These are phyloP conservation scores for Mesopsocus fuscifrons DNA, from an alignment of 2,888 invertebrate species.

Conservation along the genomic window DNA sequence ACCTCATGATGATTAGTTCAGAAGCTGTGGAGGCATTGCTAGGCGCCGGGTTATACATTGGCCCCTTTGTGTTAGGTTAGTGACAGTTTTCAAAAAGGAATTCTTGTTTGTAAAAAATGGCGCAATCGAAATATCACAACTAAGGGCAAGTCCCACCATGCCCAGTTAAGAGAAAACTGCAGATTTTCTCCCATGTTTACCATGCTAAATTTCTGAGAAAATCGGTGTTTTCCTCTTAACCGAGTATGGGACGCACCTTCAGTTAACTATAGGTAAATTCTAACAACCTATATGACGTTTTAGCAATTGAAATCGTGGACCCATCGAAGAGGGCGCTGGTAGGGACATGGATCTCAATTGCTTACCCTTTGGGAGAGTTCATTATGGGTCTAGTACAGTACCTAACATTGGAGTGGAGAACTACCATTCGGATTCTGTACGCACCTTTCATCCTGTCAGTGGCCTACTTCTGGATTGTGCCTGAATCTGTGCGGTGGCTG, in stretches of 20 bases:
- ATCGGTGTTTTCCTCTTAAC: no score
- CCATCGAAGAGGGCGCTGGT: not conserved
- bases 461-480: constrained; percentile 28
- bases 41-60: constrained; percentile 49
- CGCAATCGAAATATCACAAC: no score
- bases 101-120: no score
- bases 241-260: no score
- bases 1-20: constrained; percentile 44
- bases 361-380: not conserved
- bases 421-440: not conserved
- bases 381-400: not conserved
- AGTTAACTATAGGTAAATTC: no score
- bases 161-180: no score
- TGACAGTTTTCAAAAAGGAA: no score
- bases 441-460: not conserved
- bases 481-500: constrained; percentile 47
- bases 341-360: not conserved
- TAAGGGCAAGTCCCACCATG: no score
- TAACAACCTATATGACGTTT: no score
- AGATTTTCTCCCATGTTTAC: no score
- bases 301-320: not conserved
- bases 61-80: constrained; percentile 51
- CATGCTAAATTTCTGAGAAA: no score
- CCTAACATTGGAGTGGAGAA: not conserved
- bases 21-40: constrained; percentile 52